Base-by-base conservation (phyloP, 2,888 invertebrate species). In the Aporophyla lueneburgensis region DNA sequence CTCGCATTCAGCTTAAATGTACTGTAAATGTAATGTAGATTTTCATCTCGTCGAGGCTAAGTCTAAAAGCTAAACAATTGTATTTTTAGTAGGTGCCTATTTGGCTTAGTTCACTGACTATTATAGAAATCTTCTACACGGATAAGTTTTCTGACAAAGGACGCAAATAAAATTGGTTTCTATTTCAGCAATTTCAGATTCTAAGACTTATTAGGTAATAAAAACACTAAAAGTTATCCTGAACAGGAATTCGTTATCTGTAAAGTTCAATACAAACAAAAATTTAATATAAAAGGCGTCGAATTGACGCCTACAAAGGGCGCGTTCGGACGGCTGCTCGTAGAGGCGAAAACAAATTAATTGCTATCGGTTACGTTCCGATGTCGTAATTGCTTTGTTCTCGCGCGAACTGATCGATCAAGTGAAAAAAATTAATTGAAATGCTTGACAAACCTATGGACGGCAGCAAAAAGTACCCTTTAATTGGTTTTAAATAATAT, bases 401-500 rank as follows among this genome's bases (percentile, higher is more conserved):
- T 92, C 93, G 91, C 91, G 91, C 91, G 90, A 87, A 86, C 90
- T 93, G 91, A 94, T 95, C 93, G 93, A 95, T 95, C 95, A 95
- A 95, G 94, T 94, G 93, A 94, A 94, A 95, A 95, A 96, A 95
- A 95, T 92, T 96, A 96, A 96, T 95, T 96, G 94, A 94, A 95
- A 93, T 93, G 89, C 90, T 91, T 92, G 92, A 93, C 89, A 89
- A 90, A 91, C 89, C 89, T 86, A 87, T 88, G 88, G 88, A 89
- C 87, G 86, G 86, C 85, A 88, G 80, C 85, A 69, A 85, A 86
- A 81, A 82, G 78, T 79, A 73, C 76, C 81, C 81, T 87, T 86
- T 87, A 85, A 89, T 87, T 86, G 79, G 74, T 70, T 73, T 80
- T 73, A 72, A 78, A 70, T 75, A 80, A 73, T 76, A 77, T 74